A percentile compares a stretch with the other conserved stretches of the same genome.
phyloP scores from a whole-genome alignment of 2,888 invertebrate species.

The Loripinus fragilis region DNA sequence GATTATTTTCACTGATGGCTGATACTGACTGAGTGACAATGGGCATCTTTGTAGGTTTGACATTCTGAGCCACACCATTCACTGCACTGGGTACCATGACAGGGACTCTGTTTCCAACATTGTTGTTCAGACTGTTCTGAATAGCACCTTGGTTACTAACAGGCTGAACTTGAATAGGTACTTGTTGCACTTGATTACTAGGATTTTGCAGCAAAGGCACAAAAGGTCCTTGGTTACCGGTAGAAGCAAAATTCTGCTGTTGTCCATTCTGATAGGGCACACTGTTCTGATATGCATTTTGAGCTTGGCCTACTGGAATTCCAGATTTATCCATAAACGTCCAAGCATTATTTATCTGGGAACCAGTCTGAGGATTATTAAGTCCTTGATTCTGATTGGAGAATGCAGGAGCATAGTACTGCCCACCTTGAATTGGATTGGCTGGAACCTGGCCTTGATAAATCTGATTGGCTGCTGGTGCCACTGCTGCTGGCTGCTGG shows the following conservation, averaged over 20 bases:
- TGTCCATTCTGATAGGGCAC: constrained; percentile 28
- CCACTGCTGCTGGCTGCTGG: constrained; percentile 39
- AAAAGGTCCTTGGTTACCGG: constrained; percentile 17
- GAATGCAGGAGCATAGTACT: constrained; percentile 46
- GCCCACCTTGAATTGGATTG: constrained; percentile 32
- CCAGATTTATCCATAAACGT: constrained; percentile 32
- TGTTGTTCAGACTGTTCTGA: not conserved
- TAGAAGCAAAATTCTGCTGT: constrained; percentile 13
- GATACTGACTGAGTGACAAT: not conserved
- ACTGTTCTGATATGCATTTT: constrained; percentile 41
- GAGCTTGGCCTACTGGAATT: not conserved
- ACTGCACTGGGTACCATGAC: not conserved
- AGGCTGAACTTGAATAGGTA: not conserved
- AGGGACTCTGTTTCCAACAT: not conserved
- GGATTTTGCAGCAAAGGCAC: constrained; percentile 10
- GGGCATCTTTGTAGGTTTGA: not conserved
- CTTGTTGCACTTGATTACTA: constrained; percentile 2
- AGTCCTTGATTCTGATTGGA: constrained; percentile 47
- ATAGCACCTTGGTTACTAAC: not conserved
- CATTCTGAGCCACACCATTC: not conserved
- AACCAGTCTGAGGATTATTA: constrained; percentile 35
- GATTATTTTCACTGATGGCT: not conserved
- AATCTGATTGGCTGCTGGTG: constrained; percentile 51
- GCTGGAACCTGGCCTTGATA: constrained; percentile 37
- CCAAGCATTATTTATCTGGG: constrained; percentile 38